These are phyloP conservation scores for Nesoenas mayeri DNA, from an alignment of 2,113 vertebrate species.

Conservation along the genomic window DNA sequence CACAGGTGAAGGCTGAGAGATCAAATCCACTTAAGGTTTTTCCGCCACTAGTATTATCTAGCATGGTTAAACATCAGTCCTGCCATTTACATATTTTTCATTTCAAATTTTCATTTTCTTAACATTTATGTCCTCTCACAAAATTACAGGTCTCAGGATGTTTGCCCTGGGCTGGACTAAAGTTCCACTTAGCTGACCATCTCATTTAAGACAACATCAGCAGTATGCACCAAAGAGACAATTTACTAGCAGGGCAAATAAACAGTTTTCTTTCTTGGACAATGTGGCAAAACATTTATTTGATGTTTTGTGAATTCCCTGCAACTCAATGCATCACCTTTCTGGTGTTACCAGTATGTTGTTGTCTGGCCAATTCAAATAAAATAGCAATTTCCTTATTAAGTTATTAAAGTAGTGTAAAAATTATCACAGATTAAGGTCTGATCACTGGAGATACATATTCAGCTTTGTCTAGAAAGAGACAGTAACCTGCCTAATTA, in stretches of 20 bases:
- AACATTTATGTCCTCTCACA: background rate
- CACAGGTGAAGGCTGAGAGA: background rate
- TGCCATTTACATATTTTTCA: background rate
- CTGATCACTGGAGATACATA: background rate
- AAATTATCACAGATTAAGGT: background rate
- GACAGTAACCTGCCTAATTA: background rate
- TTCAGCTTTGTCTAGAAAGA: background rate
- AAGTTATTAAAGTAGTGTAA: background rate
- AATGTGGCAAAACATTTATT: background rate
- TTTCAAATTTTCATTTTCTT: background rate
- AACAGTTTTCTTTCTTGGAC: background rate
- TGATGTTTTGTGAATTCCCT: background rate
- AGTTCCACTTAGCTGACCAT: background rate
- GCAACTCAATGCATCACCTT: background rate
- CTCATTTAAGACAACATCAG: background rate
- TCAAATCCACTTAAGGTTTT: background rate
- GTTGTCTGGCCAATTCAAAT: background rate
- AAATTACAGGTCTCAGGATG: background rate
- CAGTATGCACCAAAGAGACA: background rate
- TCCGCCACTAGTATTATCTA: too few relatives aligned
- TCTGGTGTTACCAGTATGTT: background rate
- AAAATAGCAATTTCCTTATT: background rate
- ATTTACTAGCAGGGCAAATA: background rate
- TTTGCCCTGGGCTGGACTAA: background rate
- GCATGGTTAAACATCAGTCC: background rate